These are phyloP conservation scores for Stomatorhinus ivindoensis DNA, from an alignment of 2,113 vertebrate genomes.

Conservation along the genomic window DNA sequence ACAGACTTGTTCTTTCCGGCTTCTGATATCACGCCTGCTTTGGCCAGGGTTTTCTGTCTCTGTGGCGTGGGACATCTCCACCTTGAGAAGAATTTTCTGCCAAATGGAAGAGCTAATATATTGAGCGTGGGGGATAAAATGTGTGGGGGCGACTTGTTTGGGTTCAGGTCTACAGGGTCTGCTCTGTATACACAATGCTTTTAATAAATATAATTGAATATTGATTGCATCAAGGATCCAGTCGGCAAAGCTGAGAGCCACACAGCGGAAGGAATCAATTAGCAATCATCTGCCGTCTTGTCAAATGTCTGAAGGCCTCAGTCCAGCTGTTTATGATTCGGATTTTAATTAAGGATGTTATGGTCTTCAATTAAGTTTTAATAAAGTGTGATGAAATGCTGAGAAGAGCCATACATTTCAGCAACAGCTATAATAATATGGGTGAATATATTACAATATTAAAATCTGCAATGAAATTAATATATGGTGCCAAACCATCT, in stretches of 20 bases:
- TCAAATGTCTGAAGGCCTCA: background rate
- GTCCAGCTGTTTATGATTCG: background rate
- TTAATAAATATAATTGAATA: background rate
- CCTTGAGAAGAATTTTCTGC: background rate
- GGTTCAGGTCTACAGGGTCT: background rate
- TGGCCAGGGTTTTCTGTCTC: background rate
- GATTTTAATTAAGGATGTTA: slow-evolving; percentile 1
- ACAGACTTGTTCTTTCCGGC: background rate
- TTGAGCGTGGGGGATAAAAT: background rate
- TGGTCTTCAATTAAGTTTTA: background rate
- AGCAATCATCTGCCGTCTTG: background rate
- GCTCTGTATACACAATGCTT: background rate
- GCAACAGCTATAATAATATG: background rate
- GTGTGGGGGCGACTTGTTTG: background rate
- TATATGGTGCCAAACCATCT: background rate
- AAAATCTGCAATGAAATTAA: background rate
- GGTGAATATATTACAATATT: background rate
- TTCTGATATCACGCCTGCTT: background rate
- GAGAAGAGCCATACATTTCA: background rate
- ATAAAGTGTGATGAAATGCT: background rate
- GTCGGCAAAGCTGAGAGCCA: background rate
- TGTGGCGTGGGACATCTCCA: background rate
- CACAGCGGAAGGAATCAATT: background rate
- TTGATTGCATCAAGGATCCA: background rate
- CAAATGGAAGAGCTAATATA: background rate